Base-by-base conservation (phyloP, 2,113 vertebrate genomes). In the Pterocles burchelli region DNA sequence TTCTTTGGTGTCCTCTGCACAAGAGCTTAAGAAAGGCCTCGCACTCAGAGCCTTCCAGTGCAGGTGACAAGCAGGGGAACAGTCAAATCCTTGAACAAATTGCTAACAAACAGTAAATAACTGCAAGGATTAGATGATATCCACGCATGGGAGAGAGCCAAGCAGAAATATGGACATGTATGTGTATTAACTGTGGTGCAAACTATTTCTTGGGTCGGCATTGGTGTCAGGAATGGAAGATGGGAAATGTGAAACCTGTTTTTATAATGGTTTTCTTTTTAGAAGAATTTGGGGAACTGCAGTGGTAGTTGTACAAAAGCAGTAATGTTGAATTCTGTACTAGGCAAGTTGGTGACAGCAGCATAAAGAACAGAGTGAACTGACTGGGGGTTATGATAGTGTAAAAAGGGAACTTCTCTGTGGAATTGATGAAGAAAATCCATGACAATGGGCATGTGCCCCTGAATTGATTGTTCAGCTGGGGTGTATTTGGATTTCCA, bases 51-150 rank as follows among this genome's bases (percentile, higher is more conserved):
- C 18, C 33, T 84, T 74, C 91, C 45, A 82, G 43, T 36, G 21
- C 5, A 75, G 25, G 8, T 48, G 22, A 54, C 28, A 63, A 89
- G 25, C 8, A 0, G 11, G 54, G 11, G 31, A 87, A 36, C 0
- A 1, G 67, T 52, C 33, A 81, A 84, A 87, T 74, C 73, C 65
- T 54, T 86, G 20, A 91, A 55, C 25, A 85, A 86, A 81, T 66
- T 22, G 43, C 58, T 58, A 68, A 68, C 16, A 90, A 75, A 61
- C 6, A 63, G 34, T n/a, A 61, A 48, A 91, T 73, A 58, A 77
- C 31, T 72, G 29, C 26, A 48, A 90, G 75, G 58, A 57, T 41
- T 72, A 85, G 49, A 28, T 85, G 20, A n/a, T 85, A 73, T 17
- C 68, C 28, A 59, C n/a, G 11, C 73, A 75, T 51, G 33, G 11